Base-by-base conservation (phyloP, 2,113 vertebrate species). In the Anseranas semipalmata region DNA sequence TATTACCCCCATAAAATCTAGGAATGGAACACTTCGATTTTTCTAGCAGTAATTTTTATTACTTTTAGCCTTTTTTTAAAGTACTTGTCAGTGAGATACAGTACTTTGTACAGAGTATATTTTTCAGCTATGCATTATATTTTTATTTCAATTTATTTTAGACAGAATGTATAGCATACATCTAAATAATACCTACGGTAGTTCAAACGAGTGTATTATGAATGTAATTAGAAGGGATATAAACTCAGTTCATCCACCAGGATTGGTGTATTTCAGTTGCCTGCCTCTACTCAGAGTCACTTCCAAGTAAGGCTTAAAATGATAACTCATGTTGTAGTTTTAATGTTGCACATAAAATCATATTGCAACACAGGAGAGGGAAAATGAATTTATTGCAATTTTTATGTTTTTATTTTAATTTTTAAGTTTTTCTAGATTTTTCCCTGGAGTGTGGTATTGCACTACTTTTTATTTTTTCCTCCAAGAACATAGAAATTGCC, bases 91-190 rank as follows among this genome's bases (percentile, higher is more conserved):
- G 89, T 27, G 81, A 97, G 88, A 96, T 78, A 85, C 93, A 96
- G 87, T 79, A 43, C 92, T 93, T 92, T 74, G 53, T 87, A 39
- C 60, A 82, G 97, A 97, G 95, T 94, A 78, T 96, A 97, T 97
- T 95, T 91, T 96, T 95, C 96, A 93, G 74, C 89, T 75, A 33
- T 85, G 94, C 84, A 75, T 97, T 97, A 89, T 93, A 95, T 95
- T 98, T 97, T 97, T 97, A 98, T 97, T 98, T 97, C 97, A 83
- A 97, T 98, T 98, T 98, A 94, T 96, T 98, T 98, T 97, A 95
- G 94, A 81, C 78, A 48, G 96, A 95, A 96, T 68, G 16, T 73
- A 85, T 87, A 76, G 89, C 95, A 95, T 96, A 87, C 93, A 96
- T 97, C 97, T 96, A 95, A 97, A 96, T 96, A 97, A 97, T 60